Conservation (phyloP, 1,140 invertebrate species). For the Drosophila lowei region DNA sequence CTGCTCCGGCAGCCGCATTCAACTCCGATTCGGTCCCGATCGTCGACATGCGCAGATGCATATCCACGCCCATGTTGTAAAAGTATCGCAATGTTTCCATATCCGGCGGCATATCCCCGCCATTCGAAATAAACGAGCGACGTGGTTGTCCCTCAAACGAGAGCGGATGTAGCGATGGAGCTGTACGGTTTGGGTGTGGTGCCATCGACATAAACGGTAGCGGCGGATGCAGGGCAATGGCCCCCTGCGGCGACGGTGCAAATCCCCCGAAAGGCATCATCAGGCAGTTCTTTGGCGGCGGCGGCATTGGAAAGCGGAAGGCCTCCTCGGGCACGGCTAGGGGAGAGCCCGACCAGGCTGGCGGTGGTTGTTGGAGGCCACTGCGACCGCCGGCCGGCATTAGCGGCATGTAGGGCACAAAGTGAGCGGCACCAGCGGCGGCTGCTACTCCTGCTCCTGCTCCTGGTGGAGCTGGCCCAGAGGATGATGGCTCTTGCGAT, state of each 20-base stretch:
- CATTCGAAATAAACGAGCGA: slow-evolving; percentile 83
- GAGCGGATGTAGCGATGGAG: slow-evolving; percentile 7
- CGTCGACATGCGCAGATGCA: slow-evolving; percentile 64
- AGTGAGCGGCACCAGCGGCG: slow-evolving; percentile 16
- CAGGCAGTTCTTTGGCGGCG: not conserved
- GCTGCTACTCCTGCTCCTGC: not conserved
- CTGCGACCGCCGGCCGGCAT: not conserved
- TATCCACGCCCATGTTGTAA: slow-evolving; percentile 87
- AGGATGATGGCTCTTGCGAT: not conserved
- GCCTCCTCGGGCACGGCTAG: slow-evolving; percentile 40
- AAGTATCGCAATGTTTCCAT: slow-evolving; percentile 86
- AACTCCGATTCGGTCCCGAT: no score
- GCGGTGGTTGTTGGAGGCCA: slow-evolving; percentile 4
- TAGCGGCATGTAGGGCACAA: slow-evolving; percentile 49
- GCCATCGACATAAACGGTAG: slow-evolving; percentile 22
- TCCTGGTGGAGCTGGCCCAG: not conserved
- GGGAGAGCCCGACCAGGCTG: slow-evolving; percentile 35
- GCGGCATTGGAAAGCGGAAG: slow-evolving; percentile 9
- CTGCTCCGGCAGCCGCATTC: slow-evolving; percentile 16
- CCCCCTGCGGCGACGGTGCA: slow-evolving; percentile 18
- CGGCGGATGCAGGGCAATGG: slow-evolving; percentile 2
- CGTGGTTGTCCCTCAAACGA: slow-evolving; percentile 58
- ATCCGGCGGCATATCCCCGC: slow-evolving; percentile 86
- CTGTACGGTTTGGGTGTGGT: slow-evolving; percentile 5
- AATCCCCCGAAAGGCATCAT: slow-evolving; percentile 56